phyloP scores from a whole-genome alignment of 2,797 vertebrate genomes.

The Diplodus sargus region DNA sequence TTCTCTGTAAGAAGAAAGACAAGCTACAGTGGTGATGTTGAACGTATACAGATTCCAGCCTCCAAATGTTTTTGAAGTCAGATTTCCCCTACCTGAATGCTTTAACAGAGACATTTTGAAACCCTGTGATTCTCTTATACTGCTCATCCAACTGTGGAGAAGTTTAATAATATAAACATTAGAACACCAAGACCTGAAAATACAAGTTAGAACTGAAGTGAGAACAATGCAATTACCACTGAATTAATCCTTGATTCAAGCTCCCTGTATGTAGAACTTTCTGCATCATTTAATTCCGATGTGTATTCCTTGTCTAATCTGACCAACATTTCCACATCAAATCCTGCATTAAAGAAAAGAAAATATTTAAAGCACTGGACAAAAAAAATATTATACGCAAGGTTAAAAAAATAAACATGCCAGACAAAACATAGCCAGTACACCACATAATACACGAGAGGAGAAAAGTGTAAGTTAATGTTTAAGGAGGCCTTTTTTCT shows the following conservation, averaged over 20 bases:
- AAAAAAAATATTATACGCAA: not conserved
- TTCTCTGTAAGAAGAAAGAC: constrained; percentile 72
- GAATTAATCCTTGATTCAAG: constrained; percentile 23
- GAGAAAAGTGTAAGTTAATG: not conserved
- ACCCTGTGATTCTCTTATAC: constrained; percentile 50
- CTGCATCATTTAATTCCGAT: not conserved
- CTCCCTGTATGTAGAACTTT: not conserved
- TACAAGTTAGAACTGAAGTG: not conserved
- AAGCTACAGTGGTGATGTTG: not conserved
- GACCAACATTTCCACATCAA: constrained; percentile 57
- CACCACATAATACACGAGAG: not conserved
- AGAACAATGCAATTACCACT: constrained; percentile 62
- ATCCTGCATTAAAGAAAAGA: constrained; percentile 45
- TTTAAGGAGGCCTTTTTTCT: not conserved
- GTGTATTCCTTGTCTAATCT: constrained; percentile 41
- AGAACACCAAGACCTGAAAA: not conserved
- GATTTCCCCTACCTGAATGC: constrained; percentile 65
- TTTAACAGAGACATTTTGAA: constrained; percentile 12
- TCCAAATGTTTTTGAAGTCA: not conserved
- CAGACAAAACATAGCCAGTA: not conserved
- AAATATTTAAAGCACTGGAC: not conserved
- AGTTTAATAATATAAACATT: not conserved
- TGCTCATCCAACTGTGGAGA: constrained; percentile 22
- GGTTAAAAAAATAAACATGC: not conserved
- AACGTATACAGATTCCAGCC: not conserved